Percentiles rank a stretch among this genome's conserved stretches.
phyloP scores from a whole-genome alignment of 1,140 invertebrate genomes.

The Aporrectodea caliginosa region DNA sequence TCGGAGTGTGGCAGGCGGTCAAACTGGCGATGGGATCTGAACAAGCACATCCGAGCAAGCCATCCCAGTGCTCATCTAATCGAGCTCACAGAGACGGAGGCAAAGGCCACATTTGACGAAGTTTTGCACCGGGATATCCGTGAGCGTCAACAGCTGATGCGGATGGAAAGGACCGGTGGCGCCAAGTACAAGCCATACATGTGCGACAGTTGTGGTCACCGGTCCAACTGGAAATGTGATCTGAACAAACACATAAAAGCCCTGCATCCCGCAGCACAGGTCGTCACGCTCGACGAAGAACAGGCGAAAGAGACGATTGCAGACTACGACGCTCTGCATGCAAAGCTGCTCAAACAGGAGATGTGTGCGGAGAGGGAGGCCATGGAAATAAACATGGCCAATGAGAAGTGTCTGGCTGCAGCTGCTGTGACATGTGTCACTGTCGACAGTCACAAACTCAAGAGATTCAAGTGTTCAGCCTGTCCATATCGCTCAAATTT shows the following conservation, averaged over 20 bases:
- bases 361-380: background rate
- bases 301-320: constrained; percentile 16
- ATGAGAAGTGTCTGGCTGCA: background rate
- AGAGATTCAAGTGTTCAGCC: constrained; percentile 49
- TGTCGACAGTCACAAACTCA: constrained; percentile 29
- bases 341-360: background rate
- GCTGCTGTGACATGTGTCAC: background rate
- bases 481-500: constrained; percentile 52
- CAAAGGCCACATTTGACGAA: constrained; percentile 48
- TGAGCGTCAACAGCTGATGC: background rate
- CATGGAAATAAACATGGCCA: background rate
- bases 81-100: constrained; percentile 46
- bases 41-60: constrained; percentile 51
- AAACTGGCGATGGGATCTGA: constrained; percentile 68
- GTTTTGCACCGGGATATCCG: constrained; percentile 40
- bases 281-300: constrained; percentile 7
- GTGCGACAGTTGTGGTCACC: constrained; percentile 87
- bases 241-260: constrained; percentile 62
- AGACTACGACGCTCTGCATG: constrained; percentile 8
- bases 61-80: constrained; percentile 45
- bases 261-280: constrained; percentile 8
- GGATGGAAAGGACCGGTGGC: background rate
- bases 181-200: constrained; percentile 67
- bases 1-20: constrained; percentile 86
- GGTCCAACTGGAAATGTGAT: constrained; percentile 94